These are phyloP conservation scores for Coenonympha arcania DNA, from an alignment of 2,888 invertebrate genomes.

Conservation along the genomic window DNA sequence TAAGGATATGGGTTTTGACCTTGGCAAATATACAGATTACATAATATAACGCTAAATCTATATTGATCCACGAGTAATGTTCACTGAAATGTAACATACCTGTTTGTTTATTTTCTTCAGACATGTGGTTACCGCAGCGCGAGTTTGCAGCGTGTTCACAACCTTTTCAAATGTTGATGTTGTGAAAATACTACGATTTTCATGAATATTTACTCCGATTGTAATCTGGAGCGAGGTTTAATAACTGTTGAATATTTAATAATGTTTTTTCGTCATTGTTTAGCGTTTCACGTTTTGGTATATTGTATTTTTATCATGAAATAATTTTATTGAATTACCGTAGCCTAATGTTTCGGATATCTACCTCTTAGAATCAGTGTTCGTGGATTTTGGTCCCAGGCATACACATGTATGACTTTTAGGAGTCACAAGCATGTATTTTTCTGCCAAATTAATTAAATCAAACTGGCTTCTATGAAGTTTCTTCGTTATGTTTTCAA, in stretches of 20 bases:
- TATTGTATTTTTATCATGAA: neutral
- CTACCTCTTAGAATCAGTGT: too few relatives aligned
- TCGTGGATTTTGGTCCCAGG: too few relatives aligned
- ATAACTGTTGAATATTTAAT: conserved; percentile 8
- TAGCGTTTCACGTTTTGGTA: neutral
- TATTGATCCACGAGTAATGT: conserved; percentile 16
- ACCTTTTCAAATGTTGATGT: conserved; percentile 11
- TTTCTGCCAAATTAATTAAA: too few relatives aligned
- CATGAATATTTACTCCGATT: conserved; percentile 7
- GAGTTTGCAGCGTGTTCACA: conserved; percentile 2
- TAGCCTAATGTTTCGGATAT: too few relatives aligned
- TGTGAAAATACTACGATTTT: conserved; percentile 9
- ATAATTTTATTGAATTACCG: neutral
- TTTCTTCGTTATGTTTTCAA: too few relatives aligned
- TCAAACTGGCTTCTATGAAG: too few relatives aligned
- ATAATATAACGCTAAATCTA: too few relatives aligned
- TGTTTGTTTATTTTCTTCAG: conserved; percentile 20
- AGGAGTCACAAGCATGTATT: too few relatives aligned
- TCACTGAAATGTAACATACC: conserved; percentile 20
- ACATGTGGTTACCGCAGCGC: conserved; percentile 13
- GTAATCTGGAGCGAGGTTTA: neutral
- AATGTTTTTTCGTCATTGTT: neutral
- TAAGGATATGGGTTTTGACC: too few relatives aligned
- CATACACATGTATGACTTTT: too few relatives aligned
- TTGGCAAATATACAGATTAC: too few relatives aligned